These are phyloP conservation scores for Leptinotarsa tumamoca DNA, from an alignment of 2,888 invertebrate species.

Conservation along the genomic window DNA sequence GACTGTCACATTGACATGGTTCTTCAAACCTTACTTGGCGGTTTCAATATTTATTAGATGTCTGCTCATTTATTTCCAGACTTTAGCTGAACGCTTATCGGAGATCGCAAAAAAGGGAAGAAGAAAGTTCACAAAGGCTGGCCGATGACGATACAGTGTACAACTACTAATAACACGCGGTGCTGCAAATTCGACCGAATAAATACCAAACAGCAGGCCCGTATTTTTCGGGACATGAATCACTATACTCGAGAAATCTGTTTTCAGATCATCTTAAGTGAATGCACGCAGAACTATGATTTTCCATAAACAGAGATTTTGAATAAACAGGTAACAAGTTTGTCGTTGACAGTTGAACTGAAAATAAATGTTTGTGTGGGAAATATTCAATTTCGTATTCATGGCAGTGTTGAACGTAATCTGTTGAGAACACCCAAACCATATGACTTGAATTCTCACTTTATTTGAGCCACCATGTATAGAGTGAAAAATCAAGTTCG, in stretches of 20 bases:
- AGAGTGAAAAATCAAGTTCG: slow-evolving; percentile 24
- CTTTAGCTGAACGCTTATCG: slow-evolving; percentile 46
- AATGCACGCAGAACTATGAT: too few relatives aligned
- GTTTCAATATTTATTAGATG: slow-evolving; percentile 60
- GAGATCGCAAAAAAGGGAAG: slow-evolving; percentile 45
- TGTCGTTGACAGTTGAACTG: too few relatives aligned
- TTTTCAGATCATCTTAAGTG: too few relatives aligned
- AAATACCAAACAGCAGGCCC: slow-evolving; percentile 42
- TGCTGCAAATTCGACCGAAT: slow-evolving; percentile 55
- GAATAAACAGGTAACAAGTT: too few relatives aligned
- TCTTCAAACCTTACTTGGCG: slow-evolving; percentile 63
- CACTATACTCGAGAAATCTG: too few relatives aligned
- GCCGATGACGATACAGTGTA: slow-evolving; percentile 51
- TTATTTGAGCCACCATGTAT: not conserved
- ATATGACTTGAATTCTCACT: too few relatives aligned
- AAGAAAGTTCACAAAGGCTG: slow-evolving; percentile 48
- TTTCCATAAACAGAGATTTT: too few relatives aligned
- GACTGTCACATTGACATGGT: slow-evolving; percentile 64
- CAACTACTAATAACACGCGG: slow-evolving; percentile 57
- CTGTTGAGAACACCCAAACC: too few relatives aligned
- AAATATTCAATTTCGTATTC: too few relatives aligned
- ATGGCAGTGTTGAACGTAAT: too few relatives aligned
- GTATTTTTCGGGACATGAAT: slow-evolving; percentile 3
- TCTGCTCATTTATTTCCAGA: slow-evolving; percentile 52
- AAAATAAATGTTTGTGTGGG: too few relatives aligned